Evolutionary conservation across 2,888 invertebrate species (phyloP), one percentile per base, ranked within the genome.

Genomic region (Tipula vernalis): DNA sequence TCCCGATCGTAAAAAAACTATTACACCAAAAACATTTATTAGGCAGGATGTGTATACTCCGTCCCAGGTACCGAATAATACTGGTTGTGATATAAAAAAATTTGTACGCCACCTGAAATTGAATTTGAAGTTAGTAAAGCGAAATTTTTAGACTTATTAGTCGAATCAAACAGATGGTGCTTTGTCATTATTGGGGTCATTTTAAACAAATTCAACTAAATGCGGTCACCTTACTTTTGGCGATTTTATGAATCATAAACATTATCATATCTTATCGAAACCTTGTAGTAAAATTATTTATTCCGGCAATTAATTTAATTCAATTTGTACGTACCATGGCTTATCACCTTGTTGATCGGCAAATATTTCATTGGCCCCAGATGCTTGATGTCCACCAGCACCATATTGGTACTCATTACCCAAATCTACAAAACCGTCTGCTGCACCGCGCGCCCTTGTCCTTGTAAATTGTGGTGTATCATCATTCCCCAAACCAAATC

Each of bases 1-100:
- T 88, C 99, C 99, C 88, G 98, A 97, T 89, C 99, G 93, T 87
- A 99, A 93, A 92, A 99, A 99, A 87, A 99, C 98, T 91, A 99
- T 98, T 0, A 99, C 98, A 90, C 99, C 98, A 92, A 99, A 98
- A 87, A 99, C 97, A 92, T 99, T 99, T 90, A 99, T 98, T 89
- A 99, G 95, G 91, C 98, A 98, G 86, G 98, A 98, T 87, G 98
- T 98, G 91, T 98, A 99, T 6, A 99, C 99, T 88, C 99, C 99
- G 92, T 99, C 99, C 91, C 91, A 99, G 0, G 98, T 98, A 13
- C 99, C 98, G 93, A 99, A 99, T 86, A 98, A 92, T 87, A 98
- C 96, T 47, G 98, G 98, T 91, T 98, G 97, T 44, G 98, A 97
- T 91, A 99, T 96, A 91, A 99, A 98, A 92, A 99, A 98, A 90